Conservation (phyloP, 2,797 vertebrate genomes). For the Cryptoprocta ferox region DNA sequence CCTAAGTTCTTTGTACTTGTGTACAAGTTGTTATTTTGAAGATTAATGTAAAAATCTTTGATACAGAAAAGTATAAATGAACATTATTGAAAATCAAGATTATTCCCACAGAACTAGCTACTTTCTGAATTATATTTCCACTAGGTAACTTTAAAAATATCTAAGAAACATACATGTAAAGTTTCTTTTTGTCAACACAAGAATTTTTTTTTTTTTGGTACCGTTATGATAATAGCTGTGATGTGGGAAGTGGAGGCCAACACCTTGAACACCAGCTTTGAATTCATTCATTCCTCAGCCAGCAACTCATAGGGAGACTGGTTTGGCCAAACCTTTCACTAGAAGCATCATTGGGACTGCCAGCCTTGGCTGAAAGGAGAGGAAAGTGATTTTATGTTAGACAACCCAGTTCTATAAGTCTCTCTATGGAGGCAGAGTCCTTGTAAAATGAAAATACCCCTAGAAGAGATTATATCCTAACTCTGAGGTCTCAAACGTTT, state of each 20-base stretch:
- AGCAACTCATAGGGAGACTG: background rate
- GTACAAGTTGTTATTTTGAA: conserved; percentile 14
- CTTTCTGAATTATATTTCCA: conserved; percentile 22
- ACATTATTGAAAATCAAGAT: background rate
- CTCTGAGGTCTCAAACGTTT: background rate
- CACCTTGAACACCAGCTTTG: background rate
- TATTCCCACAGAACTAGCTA: background rate
- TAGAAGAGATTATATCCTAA: background rate
- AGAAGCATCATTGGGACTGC: background rate
- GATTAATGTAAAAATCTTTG: conserved; percentile 16
- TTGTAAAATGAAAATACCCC: background rate
- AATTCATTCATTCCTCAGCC: background rate
- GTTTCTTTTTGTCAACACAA: background rate
- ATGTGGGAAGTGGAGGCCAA: background rate
- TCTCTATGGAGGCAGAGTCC: background rate
- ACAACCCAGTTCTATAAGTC: background rate
- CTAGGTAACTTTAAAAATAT: background rate
- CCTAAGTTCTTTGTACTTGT: background rate
- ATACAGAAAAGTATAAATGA: background rate
- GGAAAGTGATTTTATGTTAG: background rate
- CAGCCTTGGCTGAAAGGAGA: background rate
- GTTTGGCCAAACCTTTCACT: background rate
- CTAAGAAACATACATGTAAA: background rate
- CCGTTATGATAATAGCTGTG: background rate
- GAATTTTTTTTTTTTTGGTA: background rate